Base-by-base conservation (phyloP, 1,140 invertebrate genomes). In the Aphaenogaster ashmeadi region DNA sequence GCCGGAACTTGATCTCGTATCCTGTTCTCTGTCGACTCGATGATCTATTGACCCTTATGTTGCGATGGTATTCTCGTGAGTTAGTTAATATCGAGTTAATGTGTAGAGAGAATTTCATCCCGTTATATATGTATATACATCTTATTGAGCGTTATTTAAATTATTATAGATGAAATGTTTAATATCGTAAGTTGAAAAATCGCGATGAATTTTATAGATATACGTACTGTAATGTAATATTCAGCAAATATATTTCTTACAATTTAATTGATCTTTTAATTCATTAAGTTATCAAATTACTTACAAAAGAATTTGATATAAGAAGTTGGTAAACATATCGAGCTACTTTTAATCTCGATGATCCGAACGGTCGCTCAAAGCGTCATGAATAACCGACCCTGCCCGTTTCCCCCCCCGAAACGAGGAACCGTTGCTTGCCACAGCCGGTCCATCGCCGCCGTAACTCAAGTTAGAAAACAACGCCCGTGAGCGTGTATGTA, bases 391-490 rank as follows among this genome's bases (percentile, higher is more conserved):
- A 62, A 83, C 67, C 54, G 64, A 21, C 36, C 4, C 36, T 36
- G 21, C n/a, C 58, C 36, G 52, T 38, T 21, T 33, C 33, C 44
- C 36, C 13, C 8, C 11, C 8, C 27, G 62, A 62, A 62, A 87
- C 60, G 71, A 62, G 86, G 41, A 86, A 50, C 80, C 50, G 54
- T 69, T 67, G 89, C 89, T 79, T 84, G 86, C 86, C 86, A 74
- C 54, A 47, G 60, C 86, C 56, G 79, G 79, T 44, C 58, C 92
- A 92, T 93, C 92, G 91, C 83, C 87, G 90, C 86, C 92, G 93
- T 94, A 94, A 93, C 89, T 94, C 91, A 93, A 91, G 90, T 92
- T 94, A 93, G 93, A 93, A 90, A 91, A 93, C 92, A 94, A 93
- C 92, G 88, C 62, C 77, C 64, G 77, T 83, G 72, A 90, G 78